phyloP scores from a whole-genome alignment of 2,888 invertebrate species.

The Allolobophora icterica region DNA sequence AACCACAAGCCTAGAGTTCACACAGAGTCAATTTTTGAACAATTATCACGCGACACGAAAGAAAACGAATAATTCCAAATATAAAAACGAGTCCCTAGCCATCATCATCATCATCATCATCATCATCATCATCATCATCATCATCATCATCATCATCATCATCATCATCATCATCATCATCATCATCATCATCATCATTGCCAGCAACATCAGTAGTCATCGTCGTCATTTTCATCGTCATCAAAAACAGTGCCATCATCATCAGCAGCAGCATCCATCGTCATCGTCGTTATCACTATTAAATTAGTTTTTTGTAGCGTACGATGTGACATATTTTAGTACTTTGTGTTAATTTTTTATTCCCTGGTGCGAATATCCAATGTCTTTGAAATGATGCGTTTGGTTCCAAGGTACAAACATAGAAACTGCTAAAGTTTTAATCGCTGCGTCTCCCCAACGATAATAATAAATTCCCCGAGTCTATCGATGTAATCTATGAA shows the following conservation, averaged over 20 bases:
- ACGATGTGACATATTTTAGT: too few species aligned
- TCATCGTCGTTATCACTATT: too few species aligned
- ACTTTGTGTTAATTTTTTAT: too few species aligned
- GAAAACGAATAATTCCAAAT: neutral
- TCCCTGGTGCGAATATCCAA: slow-evolving; percentile 39
- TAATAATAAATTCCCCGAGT: slow-evolving; percentile 48
- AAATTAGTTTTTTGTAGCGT: too few species aligned
- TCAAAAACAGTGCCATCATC: too few species aligned
- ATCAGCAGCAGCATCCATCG: too few species aligned
- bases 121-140: slow-evolving; percentile 11
- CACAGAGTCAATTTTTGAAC: neutral
- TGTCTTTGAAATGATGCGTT: slow-evolving; percentile 42
- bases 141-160: slow-evolving; percentile 24
- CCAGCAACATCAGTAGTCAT: too few species aligned
- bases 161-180: slow-evolving; percentile 5
- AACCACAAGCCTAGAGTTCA: too few species aligned
- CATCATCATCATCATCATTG: slow-evolving; percentile 26
- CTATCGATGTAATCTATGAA: slow-evolving; percentile 45
- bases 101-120: neutral
- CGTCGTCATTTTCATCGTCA: too few species aligned
- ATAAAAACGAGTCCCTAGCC: neutral
- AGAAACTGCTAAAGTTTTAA: slow-evolving; percentile 47
- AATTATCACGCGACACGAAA: neutral
- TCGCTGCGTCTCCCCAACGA: slow-evolving; percentile 51
- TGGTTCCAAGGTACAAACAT: slow-evolving; percentile 43